phyloP scores from a whole-genome alignment of 1,140 invertebrate species.

The Tachypleus tridentatus region DNA sequence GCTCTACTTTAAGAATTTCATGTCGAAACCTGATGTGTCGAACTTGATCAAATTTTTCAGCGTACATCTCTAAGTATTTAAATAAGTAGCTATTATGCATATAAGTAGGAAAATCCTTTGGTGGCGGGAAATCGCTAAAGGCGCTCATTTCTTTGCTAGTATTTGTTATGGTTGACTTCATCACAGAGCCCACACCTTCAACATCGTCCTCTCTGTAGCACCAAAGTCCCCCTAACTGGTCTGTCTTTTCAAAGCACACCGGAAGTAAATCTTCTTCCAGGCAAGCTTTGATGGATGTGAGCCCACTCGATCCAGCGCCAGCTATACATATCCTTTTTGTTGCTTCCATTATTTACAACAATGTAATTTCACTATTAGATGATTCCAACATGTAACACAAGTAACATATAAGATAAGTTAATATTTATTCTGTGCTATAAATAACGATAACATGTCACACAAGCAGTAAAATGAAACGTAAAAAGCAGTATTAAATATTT shows the following conservation, averaged over 20 bases:
- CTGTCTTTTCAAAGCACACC: slow-evolving; percentile 37
- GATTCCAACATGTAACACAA: too few relatives aligned
- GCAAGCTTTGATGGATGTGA: slow-evolving; percentile 36
- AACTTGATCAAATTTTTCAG: slow-evolving; percentile 19
- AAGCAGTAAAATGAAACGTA: too few relatives aligned
- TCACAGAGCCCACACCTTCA: slow-evolving; percentile 27
- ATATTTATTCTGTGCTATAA: too few relatives aligned
- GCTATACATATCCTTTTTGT: slow-evolving; percentile 32
- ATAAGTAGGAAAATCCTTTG: slow-evolving; percentile 35
- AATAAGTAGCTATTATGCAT: slow-evolving; percentile 32
- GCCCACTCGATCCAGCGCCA: slow-evolving; percentile 37
- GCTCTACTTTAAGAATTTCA: slow-evolving; percentile 27
- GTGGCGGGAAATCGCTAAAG: slow-evolving; percentile 36
- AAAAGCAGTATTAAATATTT: too few relatives aligned
- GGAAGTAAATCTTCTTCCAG: slow-evolving; percentile 33
- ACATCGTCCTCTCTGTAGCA: slow-evolving; percentile 35
- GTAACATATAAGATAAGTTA: too few relatives aligned
- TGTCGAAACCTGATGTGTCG: slow-evolving; percentile 9
- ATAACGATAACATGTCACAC: too few relatives aligned
- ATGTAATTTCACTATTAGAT: too few relatives aligned
- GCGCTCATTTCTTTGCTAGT: slow-evolving; percentile 25
- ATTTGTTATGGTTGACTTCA: slow-evolving; percentile 31
- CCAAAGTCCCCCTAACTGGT: slow-evolving; percentile 43
- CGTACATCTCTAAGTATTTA: slow-evolving; percentile 31
- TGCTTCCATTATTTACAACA: too few relatives aligned